Conservation (phyloP, 2,888 invertebrate species). For the Scrobipalpa costella region DNA sequence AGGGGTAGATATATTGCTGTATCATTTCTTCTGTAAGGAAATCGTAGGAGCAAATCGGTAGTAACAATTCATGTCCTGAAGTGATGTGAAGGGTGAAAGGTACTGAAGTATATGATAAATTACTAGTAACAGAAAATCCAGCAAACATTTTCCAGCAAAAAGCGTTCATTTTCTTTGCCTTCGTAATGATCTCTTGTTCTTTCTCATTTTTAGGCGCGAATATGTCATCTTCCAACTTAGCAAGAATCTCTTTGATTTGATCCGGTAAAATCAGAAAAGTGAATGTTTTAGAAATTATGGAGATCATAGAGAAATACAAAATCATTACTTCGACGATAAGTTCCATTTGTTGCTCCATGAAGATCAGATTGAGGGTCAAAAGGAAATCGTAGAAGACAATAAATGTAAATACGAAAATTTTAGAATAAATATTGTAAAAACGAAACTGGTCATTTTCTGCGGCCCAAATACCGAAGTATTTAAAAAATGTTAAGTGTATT, state of each 20-base stretch:
- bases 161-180: slow-evolving; percentile 6
- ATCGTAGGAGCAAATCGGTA: slow-evolving; percentile 12
- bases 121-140: neutral
- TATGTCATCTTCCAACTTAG: neutral
- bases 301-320: slow-evolving; percentile 14
- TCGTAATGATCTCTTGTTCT: neutral
- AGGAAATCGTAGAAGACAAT: slow-evolving; percentile 11
- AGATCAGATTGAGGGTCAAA: slow-evolving; percentile 15
- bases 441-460: neutral
- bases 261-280: slow-evolving; percentile 15
- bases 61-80: slow-evolving; percentile 11
- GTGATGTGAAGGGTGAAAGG: slow-evolving; percentile 5
- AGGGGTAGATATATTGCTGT: slow-evolving; percentile 2
- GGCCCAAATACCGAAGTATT: slow-evolving; percentile 19
- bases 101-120: neutral
- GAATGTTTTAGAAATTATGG: slow-evolving; percentile 13
- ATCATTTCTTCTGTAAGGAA: neutral
- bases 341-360: slow-evolving; percentile 15
- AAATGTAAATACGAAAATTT: neutral
- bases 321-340: slow-evolving; percentile 13
- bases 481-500: slow-evolving; percentile 13
- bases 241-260: neutral
- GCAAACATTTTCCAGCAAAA: slow-evolving; percentile 21
- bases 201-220: neutral
- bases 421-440: slow-evolving; percentile 10